Evolutionary conservation across 2,113 vertebrate species (phyloP).

Genomic region (Dissostichus mawsoni): DNA sequence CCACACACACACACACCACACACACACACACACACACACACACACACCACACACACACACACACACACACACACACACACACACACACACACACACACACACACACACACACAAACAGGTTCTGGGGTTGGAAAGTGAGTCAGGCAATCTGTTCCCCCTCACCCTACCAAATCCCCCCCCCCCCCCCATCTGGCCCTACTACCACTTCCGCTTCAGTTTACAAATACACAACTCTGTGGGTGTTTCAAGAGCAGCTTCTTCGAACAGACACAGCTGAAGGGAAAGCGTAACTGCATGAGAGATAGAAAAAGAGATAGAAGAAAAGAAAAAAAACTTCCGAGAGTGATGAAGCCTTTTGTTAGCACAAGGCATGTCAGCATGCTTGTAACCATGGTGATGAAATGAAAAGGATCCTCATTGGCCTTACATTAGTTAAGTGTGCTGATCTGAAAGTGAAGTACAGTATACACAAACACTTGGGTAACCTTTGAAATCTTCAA

Average conservation of each 20-base stretch:
- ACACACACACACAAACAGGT: constrained; percentile 1
- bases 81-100: not conserved
- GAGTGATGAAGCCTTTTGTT: constrained; percentile 4
- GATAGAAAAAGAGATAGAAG: not conserved
- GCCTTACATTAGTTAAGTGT: not conserved
- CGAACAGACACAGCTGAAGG: constrained; percentile 62
- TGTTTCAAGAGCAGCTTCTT: constrained; percentile 70
- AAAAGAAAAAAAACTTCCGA: not conserved
- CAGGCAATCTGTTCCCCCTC: constrained; percentile 56
- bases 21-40: not conserved
- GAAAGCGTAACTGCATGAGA: constrained; percentile 48
- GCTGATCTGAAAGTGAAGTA: not conserved
- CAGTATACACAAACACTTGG: not conserved
- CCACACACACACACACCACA: too few relatives aligned
- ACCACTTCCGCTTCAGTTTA: constrained; percentile 79
- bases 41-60: not conserved
- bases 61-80: not conserved
- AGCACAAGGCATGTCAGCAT: not conserved
- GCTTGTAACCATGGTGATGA: constrained; percentile 1
- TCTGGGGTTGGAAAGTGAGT: constrained; percentile 78
- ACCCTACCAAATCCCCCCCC: not conserved
- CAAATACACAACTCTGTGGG: constrained; percentile 73
- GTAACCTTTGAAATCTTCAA: too few relatives aligned
- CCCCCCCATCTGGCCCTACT: constrained; percentile 32
- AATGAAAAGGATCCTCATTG: not conserved